These are phyloP conservation scores for Lithophane socia DNA, from an alignment of 2,888 invertebrate genomes.

Conservation along the genomic window DNA sequence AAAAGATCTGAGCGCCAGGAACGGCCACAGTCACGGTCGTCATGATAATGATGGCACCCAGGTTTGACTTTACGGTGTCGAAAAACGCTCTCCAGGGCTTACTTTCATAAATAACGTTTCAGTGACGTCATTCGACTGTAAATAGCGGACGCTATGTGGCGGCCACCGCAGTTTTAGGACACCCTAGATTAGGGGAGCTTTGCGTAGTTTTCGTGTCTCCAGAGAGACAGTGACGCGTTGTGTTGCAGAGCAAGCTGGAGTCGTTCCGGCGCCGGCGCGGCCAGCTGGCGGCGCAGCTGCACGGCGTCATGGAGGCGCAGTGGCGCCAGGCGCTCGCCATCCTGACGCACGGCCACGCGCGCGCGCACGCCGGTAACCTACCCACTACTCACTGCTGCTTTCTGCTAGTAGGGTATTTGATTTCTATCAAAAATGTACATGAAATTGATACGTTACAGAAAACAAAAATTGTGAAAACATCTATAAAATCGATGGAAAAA, in stretches of 20 bases:
- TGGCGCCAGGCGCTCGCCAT: conserved; percentile 28
- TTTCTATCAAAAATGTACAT: no score
- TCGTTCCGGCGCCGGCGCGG: conserved; percentile 89
- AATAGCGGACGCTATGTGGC: neutral
- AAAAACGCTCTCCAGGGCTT: neutral
- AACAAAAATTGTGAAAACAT: no score
- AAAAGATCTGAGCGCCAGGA: neutral
- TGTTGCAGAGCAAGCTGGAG: conserved; percentile 82
- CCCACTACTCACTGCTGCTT: no score
- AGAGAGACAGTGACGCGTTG: neutral
- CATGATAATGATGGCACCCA: neutral
- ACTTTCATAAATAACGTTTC: neutral
- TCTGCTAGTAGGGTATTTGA: no score
- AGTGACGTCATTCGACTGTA: neutral
- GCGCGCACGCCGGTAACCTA: conserved; percentile 57
- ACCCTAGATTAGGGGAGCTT: neutral
- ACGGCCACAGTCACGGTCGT: neutral
- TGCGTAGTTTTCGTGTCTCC: neutral
- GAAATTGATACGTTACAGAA: no score
- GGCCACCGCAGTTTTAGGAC: neutral
- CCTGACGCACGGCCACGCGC: conserved; percentile 86
- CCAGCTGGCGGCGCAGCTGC: conserved; percentile 93
- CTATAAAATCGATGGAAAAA: no score
- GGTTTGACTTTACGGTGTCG: neutral
- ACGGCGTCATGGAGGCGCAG: conserved; percentile 85